Conservation (phyloP, 2,113 vertebrate species). For the Mungos mungo region DNA sequence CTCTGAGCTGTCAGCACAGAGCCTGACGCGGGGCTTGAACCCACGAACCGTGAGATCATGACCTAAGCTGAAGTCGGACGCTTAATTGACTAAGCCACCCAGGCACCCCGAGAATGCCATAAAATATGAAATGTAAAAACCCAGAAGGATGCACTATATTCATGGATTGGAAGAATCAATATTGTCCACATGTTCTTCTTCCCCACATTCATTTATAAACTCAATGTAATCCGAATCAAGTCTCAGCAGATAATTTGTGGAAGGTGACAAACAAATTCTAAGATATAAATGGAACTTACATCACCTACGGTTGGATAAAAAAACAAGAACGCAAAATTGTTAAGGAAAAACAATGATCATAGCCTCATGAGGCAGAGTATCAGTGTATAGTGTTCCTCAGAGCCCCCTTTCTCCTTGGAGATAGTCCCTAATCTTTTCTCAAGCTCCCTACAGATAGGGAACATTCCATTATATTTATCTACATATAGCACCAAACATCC, state of each 20-base stretch:
- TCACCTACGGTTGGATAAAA: neutral
- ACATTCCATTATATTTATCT: neutral
- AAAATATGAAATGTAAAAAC: neutral
- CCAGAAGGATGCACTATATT: neutral
- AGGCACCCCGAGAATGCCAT: neutral
- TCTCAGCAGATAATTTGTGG: neutral
- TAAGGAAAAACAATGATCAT: neutral
- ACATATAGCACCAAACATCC: neutral
- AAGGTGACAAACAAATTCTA: neutral
- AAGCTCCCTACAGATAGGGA: neutral
- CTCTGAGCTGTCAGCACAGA: no score
- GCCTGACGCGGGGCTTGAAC: no score
- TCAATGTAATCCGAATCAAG: neutral
- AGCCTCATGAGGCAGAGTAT: neutral
- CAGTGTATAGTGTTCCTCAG: neutral
- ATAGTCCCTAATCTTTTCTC: neutral
- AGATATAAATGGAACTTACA: neutral
- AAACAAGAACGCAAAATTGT: neutral
- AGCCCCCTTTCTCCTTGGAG: neutral
- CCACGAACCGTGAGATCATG: no score
- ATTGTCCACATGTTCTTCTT: neutral
- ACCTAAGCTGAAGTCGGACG: no score
- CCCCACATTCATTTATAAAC: neutral
- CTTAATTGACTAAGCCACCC: no score
- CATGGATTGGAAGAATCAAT: neutral